Evolutionary conservation across 1,140 invertebrate genomes (phyloP), one percentile per base, ranked within the genome.

Genomic region (Gryllus bimaculatus): DNA sequence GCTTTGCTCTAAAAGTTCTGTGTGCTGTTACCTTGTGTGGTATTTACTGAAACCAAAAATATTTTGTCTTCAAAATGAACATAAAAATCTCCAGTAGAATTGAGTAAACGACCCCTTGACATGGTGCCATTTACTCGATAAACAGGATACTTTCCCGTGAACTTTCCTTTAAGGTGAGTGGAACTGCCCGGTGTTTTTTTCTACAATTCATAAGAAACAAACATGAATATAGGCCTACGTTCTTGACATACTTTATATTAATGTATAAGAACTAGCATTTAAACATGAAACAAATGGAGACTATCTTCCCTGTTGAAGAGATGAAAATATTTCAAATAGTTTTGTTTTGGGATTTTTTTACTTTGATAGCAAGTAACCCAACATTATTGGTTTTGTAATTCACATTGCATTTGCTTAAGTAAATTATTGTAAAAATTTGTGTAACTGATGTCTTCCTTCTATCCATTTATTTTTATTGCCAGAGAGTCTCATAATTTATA

Each of bases 11-110:
- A 39, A 39, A 39, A 39, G 26, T 39, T 39, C 26, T 2, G 26
- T 39, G 26, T 39, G 1, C 5, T 39, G 5, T 82, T 85, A 89
- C 88, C 88, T 83, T 90, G 88, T 5, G 91, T 92, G 66, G 91
- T 88, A 84, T 92, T 92, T 2, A 92, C 83, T 82, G 89, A 89
- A 83, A 89, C 85, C 81, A 86, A 85, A 0, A 89, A 86, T 13
- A 88, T 83, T 78, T 90, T 89, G 49, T 91, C 86, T 4, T 84
- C 79, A 6, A 90, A 82, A 82, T 92, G 88, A 8, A 91, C 82
- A 54, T 88, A 89, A 76, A 91, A 87, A 73, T 85, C 83, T 15
- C 90, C 91, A 47, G 89, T 87, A 12, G 89, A 88, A 81, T 91
- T 90, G 0, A 89, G 85, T 7, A n/a, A 20, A 0, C 86, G 86